Evolutionary conservation across 1,140 invertebrate species (phyloP).

Genomic region (Sminthurides bifidus): DNA sequence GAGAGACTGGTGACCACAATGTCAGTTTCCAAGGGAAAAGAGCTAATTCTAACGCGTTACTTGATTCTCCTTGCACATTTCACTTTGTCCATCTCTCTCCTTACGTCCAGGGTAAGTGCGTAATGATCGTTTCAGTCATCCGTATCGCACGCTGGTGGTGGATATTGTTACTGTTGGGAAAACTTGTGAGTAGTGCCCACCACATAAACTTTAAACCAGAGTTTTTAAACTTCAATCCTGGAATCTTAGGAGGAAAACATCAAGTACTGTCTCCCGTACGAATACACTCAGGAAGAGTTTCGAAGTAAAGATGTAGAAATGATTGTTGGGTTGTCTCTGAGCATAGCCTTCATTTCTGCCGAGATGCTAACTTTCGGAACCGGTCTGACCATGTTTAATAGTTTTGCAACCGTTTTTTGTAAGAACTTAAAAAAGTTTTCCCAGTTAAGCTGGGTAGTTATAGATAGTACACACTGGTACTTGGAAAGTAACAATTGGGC

Average conservation of each 20-base stretch:
- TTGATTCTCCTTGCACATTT: conserved; percentile 23
- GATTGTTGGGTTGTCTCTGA: conserved; percentile 19
- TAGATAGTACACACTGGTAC: no score
- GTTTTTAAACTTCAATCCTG: no score
- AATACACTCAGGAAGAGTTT: conserved; percentile 9
- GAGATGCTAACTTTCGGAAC: conserved; percentile 23
- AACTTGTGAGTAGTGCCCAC: no score
- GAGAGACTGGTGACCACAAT: no score
- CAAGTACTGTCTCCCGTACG: conserved; percentile 17
- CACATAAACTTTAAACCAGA: neutral
- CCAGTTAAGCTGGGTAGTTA: no score
- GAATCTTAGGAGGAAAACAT: conserved; percentile 24
- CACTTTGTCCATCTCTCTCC: conserved; percentile 14
- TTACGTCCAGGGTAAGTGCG: conserved; percentile 21
- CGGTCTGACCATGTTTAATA: conserved; percentile 25
- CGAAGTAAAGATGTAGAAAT: conserved; percentile 19
- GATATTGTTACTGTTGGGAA: no score
- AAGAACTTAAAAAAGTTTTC: conserved; percentile 1
- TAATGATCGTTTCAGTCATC: no score
- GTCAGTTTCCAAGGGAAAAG: neutral
- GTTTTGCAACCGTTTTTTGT: conserved; percentile 14
- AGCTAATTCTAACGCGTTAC: conserved; percentile 21
- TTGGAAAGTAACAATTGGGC: no score
- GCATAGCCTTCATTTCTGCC: conserved; percentile 17
- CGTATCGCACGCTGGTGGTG: no score